Evolutionary conservation across 2,113 vertebrate species (phyloP), one percentile per base, ranked within the genome.

Genomic region (Herpailurus yagouaroundi): DNA sequence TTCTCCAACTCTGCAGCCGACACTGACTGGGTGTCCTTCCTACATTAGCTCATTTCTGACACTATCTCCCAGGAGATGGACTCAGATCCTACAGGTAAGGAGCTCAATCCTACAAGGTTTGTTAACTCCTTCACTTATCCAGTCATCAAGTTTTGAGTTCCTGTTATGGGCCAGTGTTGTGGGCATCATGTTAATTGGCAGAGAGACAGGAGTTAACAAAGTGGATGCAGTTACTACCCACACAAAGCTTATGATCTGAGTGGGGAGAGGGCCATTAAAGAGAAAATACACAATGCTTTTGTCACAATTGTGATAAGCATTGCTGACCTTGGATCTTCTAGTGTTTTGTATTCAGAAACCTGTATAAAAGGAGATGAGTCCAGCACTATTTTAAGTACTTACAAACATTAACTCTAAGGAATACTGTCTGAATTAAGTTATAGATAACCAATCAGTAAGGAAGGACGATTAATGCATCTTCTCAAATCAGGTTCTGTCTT

Each of bases 221-320:
- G 48, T 9, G 10, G 55, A 73, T 7, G 3, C 0, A 9, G 15
- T 27, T 41, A 9, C 33, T 21, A 3, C 2, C 31, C 29, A 57
- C 1, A 23, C 1, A 4, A n/a, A 4, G 2, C 14, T 55, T 23
- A 50, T 23, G 18, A 23, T n/a, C 25, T 27, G 15, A 38, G 18
- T 27, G 19, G 29, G 57, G 7, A 79, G 12, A 60, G 3, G 14
- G 15, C 29, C 41, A 41, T 4, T 38, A 36, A 18, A 45, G 69
- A 41, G 31, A 41, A 68, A 31, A 66, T 38, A 15, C 25, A 9
- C 48, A 27, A 11, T 15, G 7, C 1, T 60, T 55, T 48, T 50
- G n/a, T n/a, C 4, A 29, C 33, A 41, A 1, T n/a, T 52, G 19
- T 36, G 48, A 10, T 12, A 33, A 12, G 27, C 4, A 21, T n/a